Evolutionary conservation across 2,797 vertebrate species (phyloP), one percentile per base, ranked within the genome.

Genomic region (Phalanger gymnotis): DNA sequence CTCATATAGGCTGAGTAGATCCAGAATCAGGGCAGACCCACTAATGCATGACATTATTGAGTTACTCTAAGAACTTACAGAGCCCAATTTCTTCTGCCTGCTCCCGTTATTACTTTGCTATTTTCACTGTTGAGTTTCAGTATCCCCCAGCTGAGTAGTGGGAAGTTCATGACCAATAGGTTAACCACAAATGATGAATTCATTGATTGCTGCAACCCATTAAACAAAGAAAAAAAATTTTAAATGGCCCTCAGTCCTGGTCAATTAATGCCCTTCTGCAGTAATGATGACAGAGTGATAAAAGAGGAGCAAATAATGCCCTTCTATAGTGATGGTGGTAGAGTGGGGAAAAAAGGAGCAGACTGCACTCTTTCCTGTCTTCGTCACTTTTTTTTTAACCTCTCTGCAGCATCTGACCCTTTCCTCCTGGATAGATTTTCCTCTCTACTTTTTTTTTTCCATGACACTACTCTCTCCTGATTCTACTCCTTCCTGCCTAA

Each of bases 41-140:
- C 27, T 53, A 51, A 47, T 51, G 22, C 22, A 27, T 16, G 11
- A 90, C 73, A 56, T 61, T 30, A 57, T 93, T 28, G 89, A 81
- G 47, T 40, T 90, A 54, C 19, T 66, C 61, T 55, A 56, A 96
- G 66, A 56, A 95, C 89, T 53, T 52, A 2, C 34, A 90, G 54
- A 93, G 51, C 53, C 53, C 27, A 90, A 73, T 92, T 31, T 52
- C 53, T n/a, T 47, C 58, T 94, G 40, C 91, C 51, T 28, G 19
- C 40, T 81, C 51, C 53, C 55, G 54, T 91, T 25, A 25, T 87
- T 92, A 53, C 14, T 58, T 58, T 92, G 40, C 40, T 92, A 3
- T 57, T 94, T 95, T 87, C 91, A 34, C 28, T 92, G 93, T 47
- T 56, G 61, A 92, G 56, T 52, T 40, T 93, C n/a, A 52, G 30